These are phyloP conservation scores for Indri indri DNA, from an alignment of 2,113 vertebrate species.

Conservation along the genomic window DNA sequence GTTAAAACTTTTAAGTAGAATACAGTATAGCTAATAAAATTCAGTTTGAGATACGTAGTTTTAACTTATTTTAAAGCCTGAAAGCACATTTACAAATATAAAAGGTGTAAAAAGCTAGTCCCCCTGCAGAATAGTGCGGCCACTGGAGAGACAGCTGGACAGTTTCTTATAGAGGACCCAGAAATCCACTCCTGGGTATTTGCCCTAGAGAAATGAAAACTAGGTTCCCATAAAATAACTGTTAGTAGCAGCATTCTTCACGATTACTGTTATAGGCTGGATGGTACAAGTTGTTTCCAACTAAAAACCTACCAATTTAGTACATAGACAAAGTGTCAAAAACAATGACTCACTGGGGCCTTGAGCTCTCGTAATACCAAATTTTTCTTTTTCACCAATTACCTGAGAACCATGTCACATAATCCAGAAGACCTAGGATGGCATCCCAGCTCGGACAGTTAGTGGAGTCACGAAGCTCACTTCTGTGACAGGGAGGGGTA, in stretches of 20 bases:
- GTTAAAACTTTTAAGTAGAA: background rate
- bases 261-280: background rate
- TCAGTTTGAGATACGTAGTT: background rate
- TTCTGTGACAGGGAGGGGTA: background rate
- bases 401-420: background rate
- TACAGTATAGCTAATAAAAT: background rate
- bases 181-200: background rate
- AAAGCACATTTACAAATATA: background rate
- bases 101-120: background rate
- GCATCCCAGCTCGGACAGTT: rapidly evolving
- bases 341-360: background rate
- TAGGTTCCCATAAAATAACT: background rate
- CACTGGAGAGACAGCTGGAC: background rate
- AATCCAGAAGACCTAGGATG: background rate
- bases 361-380: background rate
- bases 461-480: background rate
- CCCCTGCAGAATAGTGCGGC: background rate
- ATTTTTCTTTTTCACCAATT: background rate
- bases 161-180: background rate
- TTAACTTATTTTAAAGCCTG: background rate
- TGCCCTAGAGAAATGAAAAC: background rate
- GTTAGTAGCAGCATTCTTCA: background rate
- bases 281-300: background rate
- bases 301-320: too few relatives aligned
- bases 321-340: background rate